Evolutionary conservation across 1,140 invertebrate species (phyloP).

Genomic region (Halesus radiatus): DNA sequence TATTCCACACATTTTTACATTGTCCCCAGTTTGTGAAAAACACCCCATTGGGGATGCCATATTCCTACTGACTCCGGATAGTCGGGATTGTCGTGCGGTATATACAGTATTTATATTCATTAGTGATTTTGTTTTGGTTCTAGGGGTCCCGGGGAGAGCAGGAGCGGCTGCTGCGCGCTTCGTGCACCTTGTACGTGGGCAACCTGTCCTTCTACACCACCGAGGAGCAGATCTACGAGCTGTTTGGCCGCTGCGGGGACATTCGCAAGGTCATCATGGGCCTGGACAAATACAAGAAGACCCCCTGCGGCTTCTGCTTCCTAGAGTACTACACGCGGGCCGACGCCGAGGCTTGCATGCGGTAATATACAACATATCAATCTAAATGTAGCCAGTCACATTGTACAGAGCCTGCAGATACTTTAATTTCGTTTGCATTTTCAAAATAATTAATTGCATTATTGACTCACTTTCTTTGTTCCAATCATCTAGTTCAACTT

Average conservation of each 20-base stretch:
- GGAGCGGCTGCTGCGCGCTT: constrained; percentile 82
- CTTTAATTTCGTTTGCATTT: too few relatives aligned
- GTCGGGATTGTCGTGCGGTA: too few relatives aligned
- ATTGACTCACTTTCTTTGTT: too few relatives aligned
- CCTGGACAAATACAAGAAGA: constrained; percentile 97
- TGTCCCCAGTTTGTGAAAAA: too few relatives aligned
- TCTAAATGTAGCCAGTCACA: too few relatives aligned
- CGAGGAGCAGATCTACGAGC: constrained; percentile 98
- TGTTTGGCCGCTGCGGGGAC: constrained; percentile 97
- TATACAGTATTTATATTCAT: too few relatives aligned
- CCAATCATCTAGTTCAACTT: too few relatives aligned
- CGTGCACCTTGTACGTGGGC: constrained; percentile 94
- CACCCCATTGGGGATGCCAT: too few relatives aligned
- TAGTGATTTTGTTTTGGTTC: neutral
- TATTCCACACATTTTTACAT: too few relatives aligned
- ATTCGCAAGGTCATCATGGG: constrained; percentile 98
- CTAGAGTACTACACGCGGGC: constrained; percentile 94
- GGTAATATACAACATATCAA: constrained; percentile 61
- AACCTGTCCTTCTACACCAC: constrained; percentile 99
- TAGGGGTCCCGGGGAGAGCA: constrained; percentile 94
- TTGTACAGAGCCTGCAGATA: too few relatives aligned
- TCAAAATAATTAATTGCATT: too few relatives aligned
- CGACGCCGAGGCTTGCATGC: constrained; percentile 95
- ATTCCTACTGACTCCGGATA: too few relatives aligned
- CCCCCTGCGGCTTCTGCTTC: constrained; percentile 99